Base-by-base conservation (phyloP, 37 sponge, comb jelly and placozoan genomes). In the Crambe crambe region DNA sequence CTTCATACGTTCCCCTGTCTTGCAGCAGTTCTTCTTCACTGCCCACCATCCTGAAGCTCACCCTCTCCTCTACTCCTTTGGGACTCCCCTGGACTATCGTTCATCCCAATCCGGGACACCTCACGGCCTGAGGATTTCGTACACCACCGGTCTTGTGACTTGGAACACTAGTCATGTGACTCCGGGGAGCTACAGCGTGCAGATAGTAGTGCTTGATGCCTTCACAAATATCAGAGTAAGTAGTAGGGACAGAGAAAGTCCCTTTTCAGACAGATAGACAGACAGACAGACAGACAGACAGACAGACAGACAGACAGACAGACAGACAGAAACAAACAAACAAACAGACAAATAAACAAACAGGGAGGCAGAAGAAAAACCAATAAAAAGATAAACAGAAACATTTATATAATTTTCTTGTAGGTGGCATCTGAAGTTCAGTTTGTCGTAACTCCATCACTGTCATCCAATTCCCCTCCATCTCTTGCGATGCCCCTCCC, bases 171-270 rank as follows among this genome's bases (percentile, higher is more conserved):
- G 54, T 29, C 64, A 78, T 54, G 68, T 87, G 36, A 58, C 74
- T 32, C 82, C 88, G 5, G 95, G 95, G 0, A 69, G 84, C 71
- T 94, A 94, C 71, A 90, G 89, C 73, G 75, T 78, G 21, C 72
- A 79, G 62, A 3, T 90, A 25, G 63, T 84, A 10, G 79, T 86
- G 18, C 51, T 59, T 37, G 95, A 94, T 57, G 30, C 42, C 20
- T 73, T 84, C 38, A 81, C 86, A 61, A 60, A 60, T 22, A 58
- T 86, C 12, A 67, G 70, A 41, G 94, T 83, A 41, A 66, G 82
- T 20, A 15, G 54, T 9, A 18, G n/a, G n/a, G n/a, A n/a, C n/a
- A n/a, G n/a, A n/a, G n/a, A n/a, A n/a, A n/a, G n/a, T n/a, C n/a
- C n/a, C n/a, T n/a, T n/a, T n/a, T n/a, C n/a, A n/a, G n/a, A n/a